Base-by-base conservation (phyloP, 1,140 invertebrate genomes). In the Zaprionus gabonicus region DNA sequence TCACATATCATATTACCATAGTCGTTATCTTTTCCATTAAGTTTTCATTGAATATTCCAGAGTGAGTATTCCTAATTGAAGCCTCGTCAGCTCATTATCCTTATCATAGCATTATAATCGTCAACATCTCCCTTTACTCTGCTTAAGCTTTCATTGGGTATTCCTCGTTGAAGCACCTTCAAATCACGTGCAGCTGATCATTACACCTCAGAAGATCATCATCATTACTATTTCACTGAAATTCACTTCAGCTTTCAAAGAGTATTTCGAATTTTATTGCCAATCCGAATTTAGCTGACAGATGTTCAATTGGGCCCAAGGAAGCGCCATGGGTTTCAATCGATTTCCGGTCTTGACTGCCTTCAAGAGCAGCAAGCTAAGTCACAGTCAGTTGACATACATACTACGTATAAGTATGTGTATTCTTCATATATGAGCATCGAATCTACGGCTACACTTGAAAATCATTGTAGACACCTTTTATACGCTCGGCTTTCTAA, bases 401-500 rank as follows among this genome's bases (percentile, higher is more conserved):
- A 49, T 51, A 57, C 7, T 28, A 31, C n/a, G 57, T 6, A 59
- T 28, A 27, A 6, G 25, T 27, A 28, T 28, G 15, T n/a, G 25
- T 28, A n/a, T n/a, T 28, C 12, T 12, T 20, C 20, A 20, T 20
- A 31, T 27, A 4, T 27, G 53, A 58, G 56, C 56, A 58, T 58
- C 56, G 17, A 38, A 46, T 38, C 55, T 28, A 67, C 38, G 27
- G 65, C 65, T 67, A 66, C 71, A 78, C 74, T 83, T 83, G 69
- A 81, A 81, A 87, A 87, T 90, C 85, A 87, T 87, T 88, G 85
- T 90, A 81, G 81, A 87, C 84, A 87, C 81, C 81, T 87, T 87
- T 88, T 87, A 90, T 88, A 84, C 84, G 84, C 78, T 87, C 87
- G 84, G 84, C 84, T 87, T 87, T 87, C 84, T 87, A 81, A 87